phyloP scores from a whole-genome alignment of 1,140 invertebrate species.

The Holcopasites calliopsidis region DNA sequence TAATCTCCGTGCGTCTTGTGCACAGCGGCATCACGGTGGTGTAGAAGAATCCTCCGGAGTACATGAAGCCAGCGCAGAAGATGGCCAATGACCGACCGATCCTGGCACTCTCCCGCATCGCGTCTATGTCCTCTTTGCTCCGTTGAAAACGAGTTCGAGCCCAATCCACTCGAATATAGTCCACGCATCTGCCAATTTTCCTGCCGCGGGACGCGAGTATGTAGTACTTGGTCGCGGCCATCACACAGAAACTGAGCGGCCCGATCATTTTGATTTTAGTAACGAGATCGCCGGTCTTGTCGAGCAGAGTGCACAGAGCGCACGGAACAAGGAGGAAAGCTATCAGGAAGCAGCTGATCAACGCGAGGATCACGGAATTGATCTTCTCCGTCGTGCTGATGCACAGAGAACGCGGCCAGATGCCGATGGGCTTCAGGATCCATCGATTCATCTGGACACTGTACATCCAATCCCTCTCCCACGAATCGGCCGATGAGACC shows the following conservation, averaged over 20 bases:
- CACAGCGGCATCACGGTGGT: slow-evolving; percentile 68
- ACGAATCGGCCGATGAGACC: too few species aligned
- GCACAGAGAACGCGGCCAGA: slow-evolving; percentile 42
- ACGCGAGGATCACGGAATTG: neutral
- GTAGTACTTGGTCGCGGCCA: slow-evolving; percentile 50
- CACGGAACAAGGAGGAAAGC: slow-evolving; percentile 47
- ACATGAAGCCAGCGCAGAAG: slow-evolving; percentile 64
- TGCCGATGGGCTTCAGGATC: slow-evolving; percentile 48
- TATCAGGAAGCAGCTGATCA: slow-evolving; percentile 45
- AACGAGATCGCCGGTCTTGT: slow-evolving; percentile 24
- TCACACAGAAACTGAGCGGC: slow-evolving; percentile 50
- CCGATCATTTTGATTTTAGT: slow-evolving; percentile 49
- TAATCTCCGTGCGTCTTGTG: slow-evolving; percentile 44
- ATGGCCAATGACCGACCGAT: slow-evolving; percentile 53
- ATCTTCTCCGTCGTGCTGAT: slow-evolving; percentile 18
- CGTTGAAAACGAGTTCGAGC: neutral
- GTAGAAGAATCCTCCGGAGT: slow-evolving; percentile 70
- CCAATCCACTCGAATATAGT: slow-evolving; percentile 46
- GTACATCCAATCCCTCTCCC: slow-evolving; percentile 32
- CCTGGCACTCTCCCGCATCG: slow-evolving; percentile 43
- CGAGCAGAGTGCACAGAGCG: slow-evolving; percentile 35
- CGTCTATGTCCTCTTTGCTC: slow-evolving; percentile 14
- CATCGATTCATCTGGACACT: slow-evolving; percentile 54
- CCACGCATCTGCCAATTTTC: slow-evolving; percentile 43
- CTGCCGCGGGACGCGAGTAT: slow-evolving; percentile 23